Evolutionary conservation across 2,888 invertebrate species (phyloP), one percentile per base, ranked within the genome.

Genomic region (Phengaris alcon): DNA sequence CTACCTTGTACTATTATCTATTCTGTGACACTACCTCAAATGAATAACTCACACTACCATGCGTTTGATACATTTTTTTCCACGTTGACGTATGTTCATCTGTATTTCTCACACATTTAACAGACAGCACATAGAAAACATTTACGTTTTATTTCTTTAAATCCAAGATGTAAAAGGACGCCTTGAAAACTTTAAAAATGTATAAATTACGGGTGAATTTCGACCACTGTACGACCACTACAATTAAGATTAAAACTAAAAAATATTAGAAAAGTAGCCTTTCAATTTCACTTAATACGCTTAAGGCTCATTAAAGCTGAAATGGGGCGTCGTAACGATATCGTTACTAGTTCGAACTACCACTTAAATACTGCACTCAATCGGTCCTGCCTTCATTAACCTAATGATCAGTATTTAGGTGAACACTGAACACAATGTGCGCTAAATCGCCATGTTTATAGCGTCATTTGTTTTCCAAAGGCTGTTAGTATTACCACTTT

Each of bases 361-460:
- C 72, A 72, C 72, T 72, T 72, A 72, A 70, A 72, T 72, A 54
- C 72, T 35, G 72, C 15, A 51, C 72, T 72, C 72, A 12, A 72
- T 72, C 72, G 72, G 9, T 51, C 70, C 70, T 35, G 54, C 52
- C 72, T 35, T 54, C 72, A 72, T 54, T 54, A 72, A 52, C 52
- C 52, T 72, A 72, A 72, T 72, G 72, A 54, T 52, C 72, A 54
- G 35, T 72, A 72, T 72, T 72, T 52, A 72, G 72, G 70, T 15
- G 70, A 70, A 51, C 70, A 48, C 48, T 69, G 48, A 70, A 48
- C 10, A 70, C 48, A 51, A 51, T 70, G 15, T 22, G 15, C 10
- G 51, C 15, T 51, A 10, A 70, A 64, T 35, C 64, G 64, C 35
- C 51, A n/a, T 52, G 22, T 70, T 15, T 70, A 22, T 12, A 44